Conservation (phyloP, 1,140 invertebrate genomes). For the Hormaphis cornu region DNA sequence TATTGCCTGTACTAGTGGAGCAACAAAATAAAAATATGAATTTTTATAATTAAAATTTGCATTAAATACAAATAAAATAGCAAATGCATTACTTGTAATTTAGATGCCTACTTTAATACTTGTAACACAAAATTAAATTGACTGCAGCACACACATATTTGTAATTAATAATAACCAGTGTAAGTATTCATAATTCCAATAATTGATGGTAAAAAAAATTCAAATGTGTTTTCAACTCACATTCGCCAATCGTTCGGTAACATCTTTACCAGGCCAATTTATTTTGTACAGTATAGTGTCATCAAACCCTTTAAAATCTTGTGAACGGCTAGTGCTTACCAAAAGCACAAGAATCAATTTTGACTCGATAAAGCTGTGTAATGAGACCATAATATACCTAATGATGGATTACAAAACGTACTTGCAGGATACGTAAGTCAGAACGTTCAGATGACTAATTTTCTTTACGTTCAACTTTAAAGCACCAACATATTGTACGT, state of each 20-base stretch:
- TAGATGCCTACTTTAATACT: no score
- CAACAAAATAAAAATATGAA: no score
- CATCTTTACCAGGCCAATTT: slow-evolving; percentile 60
- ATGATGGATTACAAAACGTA: no score
- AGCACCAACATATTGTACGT: background rate
- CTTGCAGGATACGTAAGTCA: background rate
- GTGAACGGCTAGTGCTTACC: background rate
- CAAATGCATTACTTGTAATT: no score
- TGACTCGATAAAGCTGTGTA: background rate
- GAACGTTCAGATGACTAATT: background rate
- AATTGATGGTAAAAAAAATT: no score
- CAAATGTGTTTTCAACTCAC: slow-evolving; percentile 2
- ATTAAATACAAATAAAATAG: no score
- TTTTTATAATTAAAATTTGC: no score
- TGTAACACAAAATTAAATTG: no score
- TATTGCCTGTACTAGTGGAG: no score
- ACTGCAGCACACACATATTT: no score
- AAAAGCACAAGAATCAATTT: background rate
- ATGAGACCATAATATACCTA: background rate
- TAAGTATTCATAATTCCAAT: no score
- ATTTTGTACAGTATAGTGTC: slow-evolving; percentile 71
- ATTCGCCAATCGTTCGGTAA: slow-evolving; percentile 45
- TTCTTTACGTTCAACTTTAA: background rate
- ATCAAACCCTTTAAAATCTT: slow-evolving; percentile 64
- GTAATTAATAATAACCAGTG: no score